Percentiles rank a stretch among this genome's conserved stretches.
Evolutionary conservation across 2,797 vertebrate genomes (phyloP).

Genomic region (Danio tinwini): DNA sequence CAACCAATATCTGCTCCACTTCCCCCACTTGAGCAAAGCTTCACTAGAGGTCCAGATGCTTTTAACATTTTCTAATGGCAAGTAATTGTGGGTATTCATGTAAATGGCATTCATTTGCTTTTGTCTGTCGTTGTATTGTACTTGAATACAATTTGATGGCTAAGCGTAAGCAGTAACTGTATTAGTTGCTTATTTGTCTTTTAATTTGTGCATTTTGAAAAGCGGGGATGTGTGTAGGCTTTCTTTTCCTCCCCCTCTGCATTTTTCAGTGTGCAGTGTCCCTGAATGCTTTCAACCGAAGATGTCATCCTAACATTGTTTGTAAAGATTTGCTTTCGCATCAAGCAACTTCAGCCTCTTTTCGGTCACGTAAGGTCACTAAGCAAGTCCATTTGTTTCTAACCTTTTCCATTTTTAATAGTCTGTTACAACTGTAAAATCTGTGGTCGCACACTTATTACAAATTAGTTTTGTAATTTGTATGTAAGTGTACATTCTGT

Average conservation of each 20-base stretch:
- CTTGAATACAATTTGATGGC: constrained; percentile 51
- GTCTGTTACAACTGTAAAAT: constrained; percentile 37
- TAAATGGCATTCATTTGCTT: constrained; percentile 40
- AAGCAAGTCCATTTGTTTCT: constrained; percentile 72
- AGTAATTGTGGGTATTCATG: constrained; percentile 53
- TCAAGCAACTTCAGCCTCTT: constrained; percentile 62
- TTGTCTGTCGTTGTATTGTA: constrained; percentile 52
- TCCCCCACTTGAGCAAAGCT: constrained; percentile 65
- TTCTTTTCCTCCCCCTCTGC: constrained; percentile 69
- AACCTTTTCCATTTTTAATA: constrained; percentile 69
- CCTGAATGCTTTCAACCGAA: constrained; percentile 81
- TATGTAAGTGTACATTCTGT: constrained; percentile 81
- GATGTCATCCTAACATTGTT: constrained; percentile 77
- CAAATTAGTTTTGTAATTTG: constrained; percentile 67
- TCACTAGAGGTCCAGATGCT: constrained; percentile 71
- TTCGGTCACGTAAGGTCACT: constrained; percentile 76
- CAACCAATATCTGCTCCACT: constrained; percentile 62
- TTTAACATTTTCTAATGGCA: constrained; percentile 70
- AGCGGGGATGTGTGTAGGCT: constrained; percentile 72
- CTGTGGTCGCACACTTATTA: constrained; percentile 34
- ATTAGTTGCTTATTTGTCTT: constrained; percentile 46
- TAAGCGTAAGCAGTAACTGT: constrained; percentile 57
- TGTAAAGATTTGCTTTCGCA: constrained; percentile 80
- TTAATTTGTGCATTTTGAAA: constrained; percentile 53
- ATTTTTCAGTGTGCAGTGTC: constrained; percentile 83